phyloP scores from a whole-genome alignment of 2,888 invertebrate genomes.

The Vesta saturnalis region DNA sequence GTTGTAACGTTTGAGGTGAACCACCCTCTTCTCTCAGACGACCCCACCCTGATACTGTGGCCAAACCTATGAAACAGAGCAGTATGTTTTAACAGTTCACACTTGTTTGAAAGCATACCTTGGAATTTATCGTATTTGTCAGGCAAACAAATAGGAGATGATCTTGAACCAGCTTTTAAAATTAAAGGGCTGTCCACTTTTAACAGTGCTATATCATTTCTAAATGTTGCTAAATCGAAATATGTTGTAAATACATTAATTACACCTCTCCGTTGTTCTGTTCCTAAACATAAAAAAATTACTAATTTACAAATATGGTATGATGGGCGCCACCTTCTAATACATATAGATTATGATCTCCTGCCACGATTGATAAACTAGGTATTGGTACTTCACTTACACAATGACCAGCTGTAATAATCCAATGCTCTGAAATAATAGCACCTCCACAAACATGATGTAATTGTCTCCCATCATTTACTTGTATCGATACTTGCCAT shows the following conservation, averaged over 20 bases:
- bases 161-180: conserved; percentile 27
- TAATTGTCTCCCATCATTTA: conserved; percentile 30
- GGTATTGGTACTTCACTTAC: conserved; percentile 35
- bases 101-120: conserved; percentile 22
- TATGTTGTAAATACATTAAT: conserved; percentile 38
- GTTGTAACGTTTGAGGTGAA: conserved; percentile 41
- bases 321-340: conserved; percentile 42
- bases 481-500: conserved; percentile 50
- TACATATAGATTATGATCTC: conserved; percentile 45
- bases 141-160: conserved; percentile 48
- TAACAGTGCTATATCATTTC: conserved; percentile 49
- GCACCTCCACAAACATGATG: conserved; percentile 50
- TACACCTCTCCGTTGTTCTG: conserved; percentile 45
- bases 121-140: conserved; percentile 42
- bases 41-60: conserved; percentile 50
- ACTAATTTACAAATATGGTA: neutral
- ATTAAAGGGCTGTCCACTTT: conserved; percentile 43
- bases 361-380: conserved; percentile 44
- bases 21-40: conserved; percentile 42
- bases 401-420: conserved; percentile 52
- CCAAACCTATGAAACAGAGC: conserved; percentile 25
- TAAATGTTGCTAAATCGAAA: conserved; percentile 46
- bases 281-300: conserved; percentile 31
- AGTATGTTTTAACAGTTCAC: neutral
- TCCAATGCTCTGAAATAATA: conserved; percentile 45